Percentiles rank a stretch among this genome's conserved stretches.
These are phyloP conservation scores for Neogale vison DNA, from an alignment of 2,113 vertebrate species.

Conservation along the genomic window DNA sequence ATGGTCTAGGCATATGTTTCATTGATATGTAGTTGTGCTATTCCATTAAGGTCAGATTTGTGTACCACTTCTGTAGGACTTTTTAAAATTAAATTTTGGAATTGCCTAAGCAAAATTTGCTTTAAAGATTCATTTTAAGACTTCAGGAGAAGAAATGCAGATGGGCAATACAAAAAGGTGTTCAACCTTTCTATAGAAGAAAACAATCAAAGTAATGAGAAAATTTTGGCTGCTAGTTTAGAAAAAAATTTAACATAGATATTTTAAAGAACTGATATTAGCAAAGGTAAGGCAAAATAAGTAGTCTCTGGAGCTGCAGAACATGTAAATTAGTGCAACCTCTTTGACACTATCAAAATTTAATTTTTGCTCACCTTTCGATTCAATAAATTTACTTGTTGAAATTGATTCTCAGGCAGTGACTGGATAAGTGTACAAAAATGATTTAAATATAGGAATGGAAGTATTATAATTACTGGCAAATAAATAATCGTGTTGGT, in stretches of 20 bases:
- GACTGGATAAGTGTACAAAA: background rate
- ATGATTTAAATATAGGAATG: background rate
- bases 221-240: background rate
- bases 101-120: background rate
- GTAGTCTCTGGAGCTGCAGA: background rate
- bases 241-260: background rate
- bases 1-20: background rate
- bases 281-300: background rate
- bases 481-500: background rate
- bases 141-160: background rate
- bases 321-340: background rate
- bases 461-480: background rate
- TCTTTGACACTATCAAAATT: background rate
- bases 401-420: constrained; percentile 1
- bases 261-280: background rate
- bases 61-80: background rate
- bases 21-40: background rate
- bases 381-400: background rate
- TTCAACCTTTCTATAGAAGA: background rate
- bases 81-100: background rate
- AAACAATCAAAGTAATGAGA: background rate
- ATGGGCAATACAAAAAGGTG: background rate
- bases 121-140: background rate
- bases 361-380: background rate
- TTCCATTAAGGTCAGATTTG: background rate